These are phyloP conservation scores for Leptinotarsa lineolata DNA, from an alignment of 1,140 invertebrate species.

Conservation along the genomic window DNA sequence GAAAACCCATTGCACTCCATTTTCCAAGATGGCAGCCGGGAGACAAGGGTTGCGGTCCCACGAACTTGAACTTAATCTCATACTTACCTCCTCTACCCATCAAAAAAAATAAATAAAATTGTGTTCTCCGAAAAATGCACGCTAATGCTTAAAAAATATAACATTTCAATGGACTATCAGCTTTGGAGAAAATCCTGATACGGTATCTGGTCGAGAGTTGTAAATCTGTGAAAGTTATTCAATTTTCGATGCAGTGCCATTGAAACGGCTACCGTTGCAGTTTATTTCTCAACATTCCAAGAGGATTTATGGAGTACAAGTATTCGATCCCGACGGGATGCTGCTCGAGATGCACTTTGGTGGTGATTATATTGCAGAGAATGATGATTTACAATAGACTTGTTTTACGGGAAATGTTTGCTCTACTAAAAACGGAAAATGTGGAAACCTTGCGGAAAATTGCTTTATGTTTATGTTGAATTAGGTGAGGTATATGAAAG, in stretches of 20 bases:
- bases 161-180: no score
- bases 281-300: neutral
- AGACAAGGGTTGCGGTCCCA: no score
- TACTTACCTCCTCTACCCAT: no score
- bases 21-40: no score
- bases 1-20: no score
- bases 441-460: neutral
- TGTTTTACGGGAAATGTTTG: neutral
- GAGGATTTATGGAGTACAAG: constrained; percentile 2
- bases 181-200: no score
- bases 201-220: neutral
- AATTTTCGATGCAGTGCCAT: neutral
- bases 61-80: no score
- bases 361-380: constrained; percentile 5
- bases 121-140: no score
- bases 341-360: constrained; percentile 6
- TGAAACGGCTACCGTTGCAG: constrained; percentile 5
- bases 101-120: no score
- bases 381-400: neutral
- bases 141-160: no score
- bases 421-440: neutral
- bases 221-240: neutral
- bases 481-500: no score
- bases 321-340: constrained; percentile 1
- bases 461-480: neutral